Evolutionary conservation across 1,140 invertebrate species (phyloP).

Genomic region (Drosophila nasuta): DNA sequence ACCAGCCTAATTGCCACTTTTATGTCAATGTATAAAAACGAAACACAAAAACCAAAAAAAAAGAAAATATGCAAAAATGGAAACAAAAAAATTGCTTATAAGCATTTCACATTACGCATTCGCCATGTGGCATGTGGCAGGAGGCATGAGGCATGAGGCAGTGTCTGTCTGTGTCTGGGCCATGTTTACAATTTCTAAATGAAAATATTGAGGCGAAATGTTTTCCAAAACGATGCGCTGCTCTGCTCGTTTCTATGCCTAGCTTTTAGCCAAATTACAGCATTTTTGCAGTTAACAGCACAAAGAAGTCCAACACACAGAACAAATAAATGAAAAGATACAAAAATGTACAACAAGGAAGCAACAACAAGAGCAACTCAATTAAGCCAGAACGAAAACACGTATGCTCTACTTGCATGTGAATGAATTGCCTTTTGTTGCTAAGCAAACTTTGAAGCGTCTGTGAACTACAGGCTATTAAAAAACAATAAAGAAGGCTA

Average conservation of each 20-base stretch:
- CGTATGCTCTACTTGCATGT: background rate
- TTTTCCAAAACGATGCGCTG: conserved; percentile 68
- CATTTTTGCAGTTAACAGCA: conserved; percentile 52
- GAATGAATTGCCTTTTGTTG: background rate
- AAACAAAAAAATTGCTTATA: conserved; percentile 41
- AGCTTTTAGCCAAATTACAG: conserved; percentile 79
- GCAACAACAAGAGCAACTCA: conserved; percentile 2
- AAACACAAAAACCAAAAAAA: conserved; percentile 28
- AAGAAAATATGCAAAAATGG: conserved; percentile 13
- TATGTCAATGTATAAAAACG: conserved; percentile 54
- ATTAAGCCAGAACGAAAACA: conserved; percentile 19
- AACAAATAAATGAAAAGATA: conserved; percentile 4
- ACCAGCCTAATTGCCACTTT: conserved; percentile 72
- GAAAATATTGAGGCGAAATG: conserved; percentile 58
- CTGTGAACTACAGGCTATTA: no score
- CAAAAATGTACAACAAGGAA: conserved; percentile 1
- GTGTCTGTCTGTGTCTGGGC: conserved; percentile 56
- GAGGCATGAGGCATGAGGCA: background rate
- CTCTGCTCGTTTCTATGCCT: conserved; percentile 51
- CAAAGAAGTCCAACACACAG: conserved; percentile 42
- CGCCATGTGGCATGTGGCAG: conserved; percentile 61
- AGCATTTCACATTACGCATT: conserved; percentile 70
- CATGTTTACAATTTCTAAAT: conserved; percentile 70
- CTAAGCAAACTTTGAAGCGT: background rate
- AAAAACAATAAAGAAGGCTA: no score